Conservation (phyloP, 2,888 invertebrate genomes). For the Celastrina argiolus region DNA sequence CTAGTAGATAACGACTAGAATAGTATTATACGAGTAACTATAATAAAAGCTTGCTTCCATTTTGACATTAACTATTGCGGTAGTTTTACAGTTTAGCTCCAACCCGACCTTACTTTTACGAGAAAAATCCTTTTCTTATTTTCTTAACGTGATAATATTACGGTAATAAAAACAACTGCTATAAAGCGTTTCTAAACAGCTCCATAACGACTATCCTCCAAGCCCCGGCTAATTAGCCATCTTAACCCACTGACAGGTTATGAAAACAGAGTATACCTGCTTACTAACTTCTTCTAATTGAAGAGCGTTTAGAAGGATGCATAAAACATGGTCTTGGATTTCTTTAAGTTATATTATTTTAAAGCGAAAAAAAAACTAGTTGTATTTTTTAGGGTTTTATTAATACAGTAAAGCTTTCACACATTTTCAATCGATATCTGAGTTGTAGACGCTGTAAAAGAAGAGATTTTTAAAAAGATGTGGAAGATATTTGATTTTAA, state of each 20-base stretch:
- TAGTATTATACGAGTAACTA: neutral
- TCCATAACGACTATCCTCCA: neutral
- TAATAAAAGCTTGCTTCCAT: neutral
- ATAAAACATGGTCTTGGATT: neutral
- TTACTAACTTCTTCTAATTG: neutral
- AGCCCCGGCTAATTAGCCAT: neutral
- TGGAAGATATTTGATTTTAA: too few species aligned
- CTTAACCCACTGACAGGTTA: neutral
- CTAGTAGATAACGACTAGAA: slow-evolving; percentile 2
- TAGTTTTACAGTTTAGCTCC: neutral
- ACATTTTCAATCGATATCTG: too few species aligned
- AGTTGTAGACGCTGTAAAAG: too few species aligned
- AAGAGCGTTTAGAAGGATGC: neutral
- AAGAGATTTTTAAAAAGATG: too few species aligned
- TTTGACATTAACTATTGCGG: neutral
- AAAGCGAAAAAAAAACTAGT: too few species aligned
- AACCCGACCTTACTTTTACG: too few species aligned
- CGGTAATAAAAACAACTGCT: neutral
- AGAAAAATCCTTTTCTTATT: neutral
- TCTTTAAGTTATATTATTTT: too few species aligned
- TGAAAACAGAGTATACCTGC: neutral
- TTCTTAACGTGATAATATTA: neutral
- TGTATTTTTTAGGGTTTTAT: too few species aligned
- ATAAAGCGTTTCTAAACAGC: neutral
- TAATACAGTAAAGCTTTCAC: too few species aligned